phyloP scores from a whole-genome alignment of 2,113 vertebrate species.

The Microtus montanus region DNA sequence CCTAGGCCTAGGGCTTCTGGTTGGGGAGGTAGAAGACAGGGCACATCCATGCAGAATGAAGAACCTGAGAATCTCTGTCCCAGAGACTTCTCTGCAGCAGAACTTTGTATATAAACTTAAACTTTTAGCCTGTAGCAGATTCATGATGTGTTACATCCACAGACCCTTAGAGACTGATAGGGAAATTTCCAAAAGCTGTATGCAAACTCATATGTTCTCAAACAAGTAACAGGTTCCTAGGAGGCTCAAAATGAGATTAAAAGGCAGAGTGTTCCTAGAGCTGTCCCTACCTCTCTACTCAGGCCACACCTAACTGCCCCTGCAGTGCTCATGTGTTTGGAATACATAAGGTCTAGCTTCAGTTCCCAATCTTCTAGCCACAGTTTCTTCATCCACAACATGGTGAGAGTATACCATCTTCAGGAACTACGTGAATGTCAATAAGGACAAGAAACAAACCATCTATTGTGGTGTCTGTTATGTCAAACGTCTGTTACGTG shows the following conservation, averaged over 20 bases:
- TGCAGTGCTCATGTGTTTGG: fast-evolving
- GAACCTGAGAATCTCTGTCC: no score
- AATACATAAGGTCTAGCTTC: not conserved
- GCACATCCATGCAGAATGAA: not conserved
- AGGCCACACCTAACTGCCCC: not conserved
- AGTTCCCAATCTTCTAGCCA: not conserved
- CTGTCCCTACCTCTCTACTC: not conserved
- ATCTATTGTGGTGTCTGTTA: not conserved
- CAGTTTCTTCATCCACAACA: not conserved
- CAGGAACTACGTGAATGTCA: not conserved
- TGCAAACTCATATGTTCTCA: not conserved
- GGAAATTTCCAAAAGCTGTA: not conserved
- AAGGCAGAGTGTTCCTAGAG: not conserved
- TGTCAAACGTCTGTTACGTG: no score
- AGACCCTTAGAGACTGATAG: not conserved
- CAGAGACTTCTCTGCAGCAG: not conserved
- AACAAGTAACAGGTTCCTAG: not conserved
- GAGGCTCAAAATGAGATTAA: not conserved
- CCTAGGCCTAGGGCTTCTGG: not conserved
- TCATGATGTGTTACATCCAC: not conserved
- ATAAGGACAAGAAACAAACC: not conserved
- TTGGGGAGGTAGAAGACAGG: not conserved
- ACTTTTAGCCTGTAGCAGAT: not conserved
- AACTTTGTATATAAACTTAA: not conserved
- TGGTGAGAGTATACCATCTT: not conserved